A percentile compares a stretch with the other conserved stretches of the same genome.
Evolutionary conservation across 1,140 invertebrate genomes (phyloP).

Genomic region (Hyles vespertilio): DNA sequence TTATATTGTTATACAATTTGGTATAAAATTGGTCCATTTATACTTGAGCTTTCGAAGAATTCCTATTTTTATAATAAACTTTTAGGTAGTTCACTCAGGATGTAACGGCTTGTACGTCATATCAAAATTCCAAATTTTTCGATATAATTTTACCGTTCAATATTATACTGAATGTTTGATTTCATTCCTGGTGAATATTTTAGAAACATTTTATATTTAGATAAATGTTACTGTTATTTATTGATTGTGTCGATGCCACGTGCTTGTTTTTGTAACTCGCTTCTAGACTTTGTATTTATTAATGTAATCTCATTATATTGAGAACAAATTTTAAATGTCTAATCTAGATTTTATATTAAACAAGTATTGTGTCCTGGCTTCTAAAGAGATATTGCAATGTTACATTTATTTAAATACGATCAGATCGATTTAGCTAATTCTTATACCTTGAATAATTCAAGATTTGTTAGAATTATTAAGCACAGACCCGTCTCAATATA

Average conservation of each 20-base stretch:
- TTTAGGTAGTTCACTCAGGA: conserved; percentile 51
- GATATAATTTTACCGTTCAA: conserved; percentile 22
- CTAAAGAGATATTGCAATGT: too few relatives aligned
- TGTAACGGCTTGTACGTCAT: conserved; percentile 30
- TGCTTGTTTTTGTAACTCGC: too few relatives aligned
- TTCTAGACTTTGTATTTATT: too few relatives aligned
- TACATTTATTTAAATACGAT: too few relatives aligned
- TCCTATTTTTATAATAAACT: conserved; percentile 71
- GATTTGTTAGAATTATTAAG: too few relatives aligned
- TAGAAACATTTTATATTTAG: conserved; percentile 34
- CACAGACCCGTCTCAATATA: too few relatives aligned
- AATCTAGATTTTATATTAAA: too few relatives aligned
- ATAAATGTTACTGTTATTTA: conserved; percentile 25
- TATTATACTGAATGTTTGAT: conserved; percentile 19
- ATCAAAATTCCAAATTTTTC: conserved; percentile 63
- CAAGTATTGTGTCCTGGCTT: too few relatives aligned
- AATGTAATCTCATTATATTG: too few relatives aligned
- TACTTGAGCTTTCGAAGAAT: conserved; percentile 70
- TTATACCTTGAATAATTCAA: too few relatives aligned
- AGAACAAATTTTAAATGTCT: too few relatives aligned
- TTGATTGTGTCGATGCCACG: conserved; percentile 2
- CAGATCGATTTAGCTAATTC: too few relatives aligned
- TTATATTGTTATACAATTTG: conserved; percentile 33
- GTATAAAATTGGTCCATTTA: conserved; percentile 56
- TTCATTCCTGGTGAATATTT: conserved; percentile 33